Evolutionary conservation across 2,888 invertebrate genomes (phyloP), one percentile per base, ranked within the genome.

Genomic region (Coenonympha arcania): DNA sequence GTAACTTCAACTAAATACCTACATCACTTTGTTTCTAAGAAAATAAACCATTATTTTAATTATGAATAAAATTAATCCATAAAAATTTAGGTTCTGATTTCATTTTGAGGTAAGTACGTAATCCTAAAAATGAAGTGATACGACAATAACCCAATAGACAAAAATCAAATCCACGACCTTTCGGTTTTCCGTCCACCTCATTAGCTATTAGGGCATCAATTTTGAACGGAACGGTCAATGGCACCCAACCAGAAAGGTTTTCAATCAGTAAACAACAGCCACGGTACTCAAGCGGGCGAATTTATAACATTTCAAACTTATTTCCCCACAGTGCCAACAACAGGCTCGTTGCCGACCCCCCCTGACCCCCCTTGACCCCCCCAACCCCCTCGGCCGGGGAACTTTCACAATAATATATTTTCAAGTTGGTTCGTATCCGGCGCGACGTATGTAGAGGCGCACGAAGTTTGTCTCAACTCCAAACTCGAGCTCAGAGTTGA

Each of bases 371-470:
- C n/a, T n/a, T 40, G 26, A 26, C 41, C 41, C 8, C 8, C 6
- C 8, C 31, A 4, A n/a, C n/a, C n/a, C n/a, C n/a, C n/a, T n/a
- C n/a, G n/a, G 11, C 19, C 22, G 37, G 4, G 11, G 11, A 43
- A 43, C 30, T 43, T 33, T 31, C 31, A 43, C 43, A 43, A 43
- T 43, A 43, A 43, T 43, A 33, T 43, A 43, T 31, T 43, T 43
- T 15, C 31, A 31, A 43, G 43, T 43, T 43, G 20, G 43, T 22
- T 22, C 43, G 31, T 22, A 33, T 43, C 31, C 43, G 30, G 11
- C 20, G n/a, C 43, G n/a, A 33, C 43, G 43, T 31, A 22, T 43
- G 43, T 43, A 43, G 15, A 31, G 43, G 19, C 20, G 30, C 9
- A 31, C 20, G 22, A 43, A 43, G 31, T 43, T 43, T 31, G 31